Conservation (phyloP, 2,888 invertebrate species). For the Dione vanillae region DNA sequence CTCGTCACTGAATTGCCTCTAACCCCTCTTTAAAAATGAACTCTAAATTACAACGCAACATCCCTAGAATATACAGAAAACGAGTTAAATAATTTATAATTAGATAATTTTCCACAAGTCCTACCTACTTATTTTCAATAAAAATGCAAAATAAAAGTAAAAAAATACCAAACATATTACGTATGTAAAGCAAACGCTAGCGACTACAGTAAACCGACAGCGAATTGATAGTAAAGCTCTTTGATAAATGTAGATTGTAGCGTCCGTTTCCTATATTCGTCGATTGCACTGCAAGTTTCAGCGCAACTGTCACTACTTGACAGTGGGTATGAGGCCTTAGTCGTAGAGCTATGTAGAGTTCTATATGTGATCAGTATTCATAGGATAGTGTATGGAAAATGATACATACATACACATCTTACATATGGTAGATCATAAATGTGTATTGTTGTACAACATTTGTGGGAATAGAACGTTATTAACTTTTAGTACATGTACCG, state of each 20-base stretch:
- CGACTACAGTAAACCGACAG: constrained; percentile 18
- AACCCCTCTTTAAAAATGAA: no score
- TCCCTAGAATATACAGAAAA: no score
- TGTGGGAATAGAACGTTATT: no score
- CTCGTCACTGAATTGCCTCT: no score
- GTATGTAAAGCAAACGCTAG: constrained; percentile 3
- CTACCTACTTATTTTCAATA: neutral
- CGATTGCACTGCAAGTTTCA: constrained; percentile 21
- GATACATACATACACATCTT: neutral
- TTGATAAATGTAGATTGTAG: constrained; percentile 21
- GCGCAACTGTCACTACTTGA: constrained; percentile 9
- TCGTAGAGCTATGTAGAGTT: constrained; percentile 7
- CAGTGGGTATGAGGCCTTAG: constrained; percentile 5
- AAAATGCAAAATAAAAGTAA: neutral
- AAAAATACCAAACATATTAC: neutral
- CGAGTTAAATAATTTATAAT: no score
- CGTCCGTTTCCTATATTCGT: constrained; percentile 18
- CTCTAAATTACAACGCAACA: no score
- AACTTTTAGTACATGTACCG: no score
- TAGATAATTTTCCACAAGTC: neutral
- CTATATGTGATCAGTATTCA: neutral
- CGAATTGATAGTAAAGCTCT: constrained; percentile 19
- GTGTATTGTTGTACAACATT: no score
- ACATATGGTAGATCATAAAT: neutral
- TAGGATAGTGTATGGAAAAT: neutral